These are phyloP conservation scores for Myiopsitta monachus DNA, from an alignment of 2,113 vertebrate species.

Conservation along the genomic window DNA sequence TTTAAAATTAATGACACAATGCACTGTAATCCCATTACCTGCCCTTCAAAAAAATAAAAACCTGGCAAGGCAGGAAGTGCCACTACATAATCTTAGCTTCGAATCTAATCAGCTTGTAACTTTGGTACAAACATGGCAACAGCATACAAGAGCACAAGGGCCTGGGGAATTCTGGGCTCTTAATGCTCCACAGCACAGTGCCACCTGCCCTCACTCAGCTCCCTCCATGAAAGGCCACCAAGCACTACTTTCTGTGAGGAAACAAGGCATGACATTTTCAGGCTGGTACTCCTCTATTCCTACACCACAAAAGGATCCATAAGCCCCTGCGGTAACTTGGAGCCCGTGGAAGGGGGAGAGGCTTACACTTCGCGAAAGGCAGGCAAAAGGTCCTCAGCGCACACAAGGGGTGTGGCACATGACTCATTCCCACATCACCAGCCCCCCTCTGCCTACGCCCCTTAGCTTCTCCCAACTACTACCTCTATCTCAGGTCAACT, in stretches of 20 bases:
- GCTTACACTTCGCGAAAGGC: accelerated
- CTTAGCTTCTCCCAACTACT: too few relatives aligned
- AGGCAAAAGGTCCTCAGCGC: accelerated
- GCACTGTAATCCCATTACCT: not conserved
- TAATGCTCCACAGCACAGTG: accelerated
- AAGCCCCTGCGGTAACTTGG: accelerated
- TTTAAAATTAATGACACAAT: not conserved
- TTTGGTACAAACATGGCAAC: not conserved
- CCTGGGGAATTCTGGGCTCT: not conserved
- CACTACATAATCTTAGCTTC: not conserved
- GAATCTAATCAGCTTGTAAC: not conserved
- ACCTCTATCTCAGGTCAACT: not conserved
- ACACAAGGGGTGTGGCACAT: accelerated
- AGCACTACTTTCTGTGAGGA: accelerated
- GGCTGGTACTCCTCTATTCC: not conserved
- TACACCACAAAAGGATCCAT: accelerated
- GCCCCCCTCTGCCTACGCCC: accelerated
- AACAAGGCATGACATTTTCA: accelerated
- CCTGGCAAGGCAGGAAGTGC: not conserved
- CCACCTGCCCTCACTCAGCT: not conserved
- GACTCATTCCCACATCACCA: accelerated
- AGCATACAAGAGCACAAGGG: accelerated
- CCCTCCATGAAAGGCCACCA: accelerated
- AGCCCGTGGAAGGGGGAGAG: accelerated
- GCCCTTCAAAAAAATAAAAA: not conserved